phyloP scores from a whole-genome alignment of 2,888 invertebrate genomes.

The Brachypterus glaber region DNA sequence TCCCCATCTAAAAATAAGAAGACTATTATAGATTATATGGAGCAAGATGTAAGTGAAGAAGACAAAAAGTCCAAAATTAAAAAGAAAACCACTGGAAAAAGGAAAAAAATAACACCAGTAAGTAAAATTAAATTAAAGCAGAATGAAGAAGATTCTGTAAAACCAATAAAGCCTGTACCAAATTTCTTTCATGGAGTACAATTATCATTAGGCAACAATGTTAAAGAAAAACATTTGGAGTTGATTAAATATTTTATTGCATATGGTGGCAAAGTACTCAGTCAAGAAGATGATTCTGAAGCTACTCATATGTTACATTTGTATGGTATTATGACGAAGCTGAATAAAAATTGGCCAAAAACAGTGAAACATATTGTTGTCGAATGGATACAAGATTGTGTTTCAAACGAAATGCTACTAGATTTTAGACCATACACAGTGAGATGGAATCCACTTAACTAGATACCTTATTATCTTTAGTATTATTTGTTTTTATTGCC shows the following conservation, averaged over 20 bases:
- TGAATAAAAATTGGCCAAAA: slow-evolving; percentile 25
- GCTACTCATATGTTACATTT: slow-evolving; percentile 39
- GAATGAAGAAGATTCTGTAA: too few relatives aligned
- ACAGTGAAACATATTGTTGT: slow-evolving; percentile 33
- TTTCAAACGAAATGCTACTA: slow-evolving; percentile 30
- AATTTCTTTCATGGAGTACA: slow-evolving; percentile 44
- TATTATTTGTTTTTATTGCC: too few relatives aligned
- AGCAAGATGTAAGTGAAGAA: slow-evolving; percentile 61
- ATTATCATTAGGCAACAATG: slow-evolving; percentile 35
- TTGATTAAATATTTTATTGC: slow-evolving; percentile 53
- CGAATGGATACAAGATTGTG: slow-evolving; percentile 41
- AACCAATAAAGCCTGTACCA: slow-evolving; percentile 37
- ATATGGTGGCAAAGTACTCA: slow-evolving; percentile 45
- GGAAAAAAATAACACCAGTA: slow-evolving; percentile 45
- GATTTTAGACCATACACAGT: slow-evolving; percentile 31
- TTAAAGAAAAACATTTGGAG: slow-evolving; percentile 31
- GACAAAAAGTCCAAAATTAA: slow-evolving; percentile 63
- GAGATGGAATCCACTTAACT: slow-evolving; percentile 1
- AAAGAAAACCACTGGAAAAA: slow-evolving; percentile 52
- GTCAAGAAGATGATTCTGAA: slow-evolving; percentile 26
- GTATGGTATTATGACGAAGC: slow-evolving; percentile 23
- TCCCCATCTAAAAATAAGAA: background rate
- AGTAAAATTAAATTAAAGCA: too few relatives aligned
- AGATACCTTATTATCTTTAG: too few relatives aligned
- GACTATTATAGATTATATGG: too few relatives aligned